Percentiles rank a stretch among this genome's conserved stretches.
Conservation (phyloP, 1,140 invertebrate genomes). For the Aleiodes sp. region DNA sequence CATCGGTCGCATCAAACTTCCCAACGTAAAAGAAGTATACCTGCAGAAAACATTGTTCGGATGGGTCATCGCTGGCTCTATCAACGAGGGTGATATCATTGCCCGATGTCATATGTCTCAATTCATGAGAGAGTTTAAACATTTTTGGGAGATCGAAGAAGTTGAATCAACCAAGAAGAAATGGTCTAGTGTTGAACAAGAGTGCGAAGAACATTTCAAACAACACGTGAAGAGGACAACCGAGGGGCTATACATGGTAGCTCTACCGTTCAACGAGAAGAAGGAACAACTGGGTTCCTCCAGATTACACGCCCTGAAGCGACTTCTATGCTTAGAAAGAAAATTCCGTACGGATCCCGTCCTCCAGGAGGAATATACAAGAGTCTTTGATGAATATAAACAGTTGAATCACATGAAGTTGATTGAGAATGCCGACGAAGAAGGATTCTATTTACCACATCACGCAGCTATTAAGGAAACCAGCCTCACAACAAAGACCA, state of each 20-base stretch:
- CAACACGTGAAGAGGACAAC: constrained; percentile 33
- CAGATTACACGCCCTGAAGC: neutral
- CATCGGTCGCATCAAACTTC: constrained; percentile 30
- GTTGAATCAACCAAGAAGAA: neutral
- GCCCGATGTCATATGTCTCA: constrained; percentile 16
- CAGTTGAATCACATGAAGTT: too few species aligned
- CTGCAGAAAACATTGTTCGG: constrained; percentile 28
- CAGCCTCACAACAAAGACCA: neutral
- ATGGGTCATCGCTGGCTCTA: constrained; percentile 25
- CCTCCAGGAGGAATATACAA: constrained; percentile 24
- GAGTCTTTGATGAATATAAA: constrained; percentile 41
- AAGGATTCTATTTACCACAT: constrained; percentile 27
- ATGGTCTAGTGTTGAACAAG: constrained; percentile 31
- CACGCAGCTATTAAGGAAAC: neutral
- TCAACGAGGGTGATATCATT: neutral
- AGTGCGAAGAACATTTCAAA: constrained; percentile 42
- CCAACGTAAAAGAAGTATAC: constrained; percentile 21
- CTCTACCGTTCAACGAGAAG: constrained; percentile 42
- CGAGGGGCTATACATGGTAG: constrained; percentile 41
- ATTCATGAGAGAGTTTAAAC: neutral
- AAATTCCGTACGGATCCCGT: constrained; percentile 28
- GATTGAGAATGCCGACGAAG: constrained; percentile 14
- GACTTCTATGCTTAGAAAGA: constrained; percentile 25
- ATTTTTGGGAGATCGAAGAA: constrained; percentile 39
- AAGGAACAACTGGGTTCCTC: constrained; percentile 3